Base-by-base conservation (phyloP, 2,797 vertebrate genomes). In the Crypturellus tataupa region DNA sequence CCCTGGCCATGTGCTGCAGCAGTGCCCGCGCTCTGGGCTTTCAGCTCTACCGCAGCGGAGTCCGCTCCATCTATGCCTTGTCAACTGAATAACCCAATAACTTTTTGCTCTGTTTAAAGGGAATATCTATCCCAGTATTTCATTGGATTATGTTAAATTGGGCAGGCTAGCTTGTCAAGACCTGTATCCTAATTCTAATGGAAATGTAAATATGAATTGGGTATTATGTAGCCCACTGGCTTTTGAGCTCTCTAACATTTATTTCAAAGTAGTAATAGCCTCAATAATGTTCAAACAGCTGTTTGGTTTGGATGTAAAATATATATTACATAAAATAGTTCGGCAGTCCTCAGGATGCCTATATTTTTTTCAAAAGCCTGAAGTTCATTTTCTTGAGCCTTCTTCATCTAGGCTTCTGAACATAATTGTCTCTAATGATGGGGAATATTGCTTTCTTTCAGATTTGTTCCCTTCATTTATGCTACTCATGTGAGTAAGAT, bases 231-330 rank as follows among this genome's bases (percentile, higher is more conserved):
- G 64, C 63, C 80, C 42, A 53, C 86, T 88, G 77, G 29, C 80
- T 97, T 91, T 91, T 88, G 90, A 95, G 85, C 75, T 77, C 55
- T 86, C 80, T 88, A 93, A 85, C 72, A 82, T 93, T 96, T 96
- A 87, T 94, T 97, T 94, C 85, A 77, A 81, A 96, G 89, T 93
- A 94, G 72, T 95, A 92, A 95, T 80, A 91, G 59, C 39, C 55
- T 89, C 91, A 78, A 7, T 93, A 95, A 89, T 69, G 64, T 94
- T 96, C 85, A 89, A 95, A 90, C 80, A 93, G 60, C 67, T 92
- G 62, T 96, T 97, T 95, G 84, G 59, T 91, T 96, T 95, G 58
- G 62, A 89, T 79, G 65, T 87, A 93, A 89, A 93, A 94, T 89
- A 90, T 75, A 51, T 92, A 82, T 81, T 85, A 80, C 44, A 68